These are phyloP conservation scores for Metopia argyrocephala DNA, from an alignment of 2,888 invertebrate species.

Conservation along the genomic window DNA sequence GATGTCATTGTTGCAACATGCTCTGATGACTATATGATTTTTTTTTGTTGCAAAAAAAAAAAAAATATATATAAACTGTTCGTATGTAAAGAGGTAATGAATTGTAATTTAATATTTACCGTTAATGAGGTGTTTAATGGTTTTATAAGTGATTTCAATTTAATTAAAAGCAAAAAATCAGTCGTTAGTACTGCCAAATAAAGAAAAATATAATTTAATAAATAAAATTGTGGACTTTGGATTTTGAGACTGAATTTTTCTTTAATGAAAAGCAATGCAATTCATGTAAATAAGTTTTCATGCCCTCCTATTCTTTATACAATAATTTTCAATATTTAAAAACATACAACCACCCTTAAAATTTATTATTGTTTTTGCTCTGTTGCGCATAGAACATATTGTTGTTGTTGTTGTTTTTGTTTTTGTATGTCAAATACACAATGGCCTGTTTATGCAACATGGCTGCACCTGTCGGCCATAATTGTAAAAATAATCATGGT, in stretches of 20 bases:
- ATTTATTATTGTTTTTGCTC: conserved; percentile 5
- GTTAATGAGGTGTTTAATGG: conserved; percentile 61
- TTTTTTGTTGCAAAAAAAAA: not conserved
- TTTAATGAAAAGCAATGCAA: too few species aligned
- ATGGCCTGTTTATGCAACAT: conserved; percentile 58
- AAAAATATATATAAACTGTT: not conserved
- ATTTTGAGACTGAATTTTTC: too few species aligned
- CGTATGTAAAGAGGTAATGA: not conserved
- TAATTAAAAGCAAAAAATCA: not conserved
- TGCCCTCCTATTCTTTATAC: too few species aligned
- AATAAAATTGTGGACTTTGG: too few species aligned
- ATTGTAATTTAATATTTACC: conserved; percentile 23
- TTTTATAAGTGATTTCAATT: conserved; percentile 44
- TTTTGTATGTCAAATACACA: conserved; percentile 16
- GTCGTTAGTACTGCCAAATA: too few species aligned
- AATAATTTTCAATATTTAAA: too few species aligned
- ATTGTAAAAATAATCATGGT: conserved; percentile 41
- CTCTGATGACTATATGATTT: conserved; percentile 16
- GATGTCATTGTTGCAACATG: conserved; percentile 20
- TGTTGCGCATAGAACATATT: conserved; percentile 28
- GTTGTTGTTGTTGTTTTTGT: conserved; percentile 5
- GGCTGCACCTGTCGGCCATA: conserved; percentile 66
- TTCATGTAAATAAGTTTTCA: too few species aligned
- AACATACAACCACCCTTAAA: too few species aligned
- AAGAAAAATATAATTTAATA: too few species aligned